Conservation (phyloP, 2,113 vertebrate genomes). For the Syngnathus scovelli region DNA sequence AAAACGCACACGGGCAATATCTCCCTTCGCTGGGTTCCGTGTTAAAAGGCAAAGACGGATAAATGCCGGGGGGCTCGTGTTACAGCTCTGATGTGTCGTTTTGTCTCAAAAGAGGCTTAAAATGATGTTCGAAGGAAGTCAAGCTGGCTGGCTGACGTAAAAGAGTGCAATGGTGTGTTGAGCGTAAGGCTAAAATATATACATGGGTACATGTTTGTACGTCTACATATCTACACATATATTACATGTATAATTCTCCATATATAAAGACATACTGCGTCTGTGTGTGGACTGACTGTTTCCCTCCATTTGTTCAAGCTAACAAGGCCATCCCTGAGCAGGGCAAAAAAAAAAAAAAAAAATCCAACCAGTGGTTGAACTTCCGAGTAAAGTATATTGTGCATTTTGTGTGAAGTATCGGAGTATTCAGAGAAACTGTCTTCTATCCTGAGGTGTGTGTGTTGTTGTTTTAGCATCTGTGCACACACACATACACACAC, state of each 20-base stretch:
- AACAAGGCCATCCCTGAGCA: slow-evolving; percentile 79
- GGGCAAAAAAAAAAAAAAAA: slow-evolving; percentile 74
- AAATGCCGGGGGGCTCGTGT: neutral
- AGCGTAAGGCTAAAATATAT: slow-evolving; percentile 68
- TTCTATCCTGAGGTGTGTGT: slow-evolving; percentile 76
- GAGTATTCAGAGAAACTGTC: slow-evolving; percentile 69
- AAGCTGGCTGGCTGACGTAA: slow-evolving; percentile 5
- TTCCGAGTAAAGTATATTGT: slow-evolving; percentile 80
- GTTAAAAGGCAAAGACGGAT: neutral
- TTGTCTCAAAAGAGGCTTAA: neutral
- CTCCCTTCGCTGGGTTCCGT: neutral
- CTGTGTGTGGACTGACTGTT: slow-evolving; percentile 43
- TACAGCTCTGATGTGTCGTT: neutral
- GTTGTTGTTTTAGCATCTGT: no score
- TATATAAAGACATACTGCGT: slow-evolving; percentile 31
- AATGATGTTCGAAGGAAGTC: neutral
- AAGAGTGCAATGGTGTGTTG: slow-evolving; percentile 73
- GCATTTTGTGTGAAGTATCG: slow-evolving; percentile 75
- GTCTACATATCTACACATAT: slow-evolving; percentile 35
- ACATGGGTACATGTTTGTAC: slow-evolving; percentile 33
- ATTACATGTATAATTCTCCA: neutral
- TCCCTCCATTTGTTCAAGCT: slow-evolving; percentile 76
- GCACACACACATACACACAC: no score
- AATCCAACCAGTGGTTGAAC: slow-evolving; percentile 75
- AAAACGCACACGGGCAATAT: slow-evolving; percentile 40